Evolutionary conservation across 2,113 vertebrate genomes (phyloP).

Genomic region (Orthonyx spaldingii): DNA sequence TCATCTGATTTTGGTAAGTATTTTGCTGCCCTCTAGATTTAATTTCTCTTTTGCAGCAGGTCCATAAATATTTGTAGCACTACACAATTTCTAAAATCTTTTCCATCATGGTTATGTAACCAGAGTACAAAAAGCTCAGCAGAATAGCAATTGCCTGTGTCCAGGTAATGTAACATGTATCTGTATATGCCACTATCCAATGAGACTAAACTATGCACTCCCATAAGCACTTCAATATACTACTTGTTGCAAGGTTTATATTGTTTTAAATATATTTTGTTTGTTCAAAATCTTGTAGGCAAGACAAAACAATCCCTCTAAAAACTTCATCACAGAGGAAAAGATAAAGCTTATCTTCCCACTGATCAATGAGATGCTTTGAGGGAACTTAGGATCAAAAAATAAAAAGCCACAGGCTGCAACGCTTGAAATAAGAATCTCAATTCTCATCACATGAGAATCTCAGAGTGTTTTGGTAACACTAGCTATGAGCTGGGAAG

Average conservation of each 20-base stretch:
- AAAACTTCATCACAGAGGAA: neutral
- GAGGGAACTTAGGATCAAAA: neutral
- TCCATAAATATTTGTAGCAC: neutral
- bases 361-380: neutral
- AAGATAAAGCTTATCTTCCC: neutral
- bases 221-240: neutral
- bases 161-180: neutral
- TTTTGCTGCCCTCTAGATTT: neutral
- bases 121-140: neutral
- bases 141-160: neutral
- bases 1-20: neutral
- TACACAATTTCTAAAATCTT: neutral
- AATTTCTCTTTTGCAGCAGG: neutral
- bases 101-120: neutral
- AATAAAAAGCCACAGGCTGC: neutral
- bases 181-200: rapidly evolving
- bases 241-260: neutral
- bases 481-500: neutral
- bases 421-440: too few relatives aligned
- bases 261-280: neutral
- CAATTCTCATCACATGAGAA: too few relatives aligned
- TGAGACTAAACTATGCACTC: neutral
- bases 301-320: neutral
- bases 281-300: neutral
- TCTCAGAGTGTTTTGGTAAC: neutral